phyloP scores from a whole-genome alignment of 2,797 vertebrate species.

The Pseudochaenichthys georgianus region DNA sequence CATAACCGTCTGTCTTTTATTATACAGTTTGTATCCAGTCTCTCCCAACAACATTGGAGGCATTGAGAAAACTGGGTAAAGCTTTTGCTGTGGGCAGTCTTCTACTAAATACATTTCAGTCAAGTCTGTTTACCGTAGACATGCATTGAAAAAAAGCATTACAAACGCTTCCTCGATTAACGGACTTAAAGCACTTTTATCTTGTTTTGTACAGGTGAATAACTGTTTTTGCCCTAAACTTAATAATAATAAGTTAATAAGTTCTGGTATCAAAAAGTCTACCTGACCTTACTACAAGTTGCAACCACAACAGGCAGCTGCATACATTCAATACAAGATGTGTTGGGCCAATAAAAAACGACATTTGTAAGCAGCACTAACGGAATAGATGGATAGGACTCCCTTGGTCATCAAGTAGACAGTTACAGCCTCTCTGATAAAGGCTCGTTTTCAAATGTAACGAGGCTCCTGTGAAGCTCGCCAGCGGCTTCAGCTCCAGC shows the following conservation, averaged over 20 bases:
- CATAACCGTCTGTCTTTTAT: slow-evolving; percentile 45
- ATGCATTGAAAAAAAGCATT: too few relatives aligned
- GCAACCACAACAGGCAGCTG: background rate
- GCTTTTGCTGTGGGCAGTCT: background rate
- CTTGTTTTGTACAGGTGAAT: too few relatives aligned
- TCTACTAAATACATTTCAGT: too few relatives aligned
- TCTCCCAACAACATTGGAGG: slow-evolving; percentile 24
- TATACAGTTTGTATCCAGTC: slow-evolving; percentile 15
- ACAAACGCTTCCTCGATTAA: too few relatives aligned
- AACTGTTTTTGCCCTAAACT: too few relatives aligned
- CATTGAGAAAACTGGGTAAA: background rate
- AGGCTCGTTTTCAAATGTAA: slow-evolving; percentile 48
- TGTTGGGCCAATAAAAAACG: background rate
- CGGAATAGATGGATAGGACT: background rate
- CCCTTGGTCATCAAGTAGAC: slow-evolving; percentile 21
- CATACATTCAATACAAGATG: background rate
- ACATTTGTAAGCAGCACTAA: background rate
- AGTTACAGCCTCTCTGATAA: slow-evolving; percentile 30
- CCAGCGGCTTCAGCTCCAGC: slow-evolving; percentile 64
- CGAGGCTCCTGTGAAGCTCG: slow-evolving; percentile 43
- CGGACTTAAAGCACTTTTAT: too few relatives aligned
- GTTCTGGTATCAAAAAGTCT: background rate
- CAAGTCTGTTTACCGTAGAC: too few relatives aligned
- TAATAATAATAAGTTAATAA: background rate
- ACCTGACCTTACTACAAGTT: background rate